Conservation (phyloP, 1,140 invertebrate genomes). For the Tetraneura akinire region DNA sequence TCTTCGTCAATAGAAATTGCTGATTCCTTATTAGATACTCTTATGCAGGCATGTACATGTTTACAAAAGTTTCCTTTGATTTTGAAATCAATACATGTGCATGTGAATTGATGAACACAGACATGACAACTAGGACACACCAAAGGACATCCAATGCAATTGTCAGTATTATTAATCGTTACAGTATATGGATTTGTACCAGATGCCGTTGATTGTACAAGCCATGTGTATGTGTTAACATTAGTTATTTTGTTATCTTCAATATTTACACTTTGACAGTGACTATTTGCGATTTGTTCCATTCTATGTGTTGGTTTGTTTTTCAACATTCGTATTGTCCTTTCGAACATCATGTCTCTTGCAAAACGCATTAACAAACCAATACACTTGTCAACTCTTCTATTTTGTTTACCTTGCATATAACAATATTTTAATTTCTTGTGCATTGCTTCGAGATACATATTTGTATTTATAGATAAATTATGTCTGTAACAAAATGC, state of each 20-base stretch:
- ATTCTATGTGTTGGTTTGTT: too few relatives aligned
- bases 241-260: neutral
- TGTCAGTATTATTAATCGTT: too few relatives aligned
- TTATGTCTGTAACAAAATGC: constrained; percentile 43
- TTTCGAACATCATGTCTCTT: too few relatives aligned
- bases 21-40: neutral
- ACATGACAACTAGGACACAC: too few relatives aligned
- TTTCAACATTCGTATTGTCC: too few relatives aligned
- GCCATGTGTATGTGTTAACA: neutral
- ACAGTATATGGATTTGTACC: neutral
- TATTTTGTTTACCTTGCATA: constrained; percentile 17
- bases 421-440: constrained; percentile 45
- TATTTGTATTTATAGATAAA: constrained; percentile 36
- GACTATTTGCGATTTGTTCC: too few relatives aligned
- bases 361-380: too few relatives aligned
- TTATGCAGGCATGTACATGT: neutral
- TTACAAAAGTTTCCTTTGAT: neutral
- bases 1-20: neutral
- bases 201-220: neutral
- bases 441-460: constrained; percentile 42
- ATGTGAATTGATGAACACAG: too few relatives aligned
- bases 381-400: constrained; percentile 37
- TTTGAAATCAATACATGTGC: neutral
- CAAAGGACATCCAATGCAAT: too few relatives aligned
- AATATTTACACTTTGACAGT: too few relatives aligned